Evolutionary conservation across 2,888 invertebrate genomes (phyloP).

Genomic region (Molorchus minor): DNA sequence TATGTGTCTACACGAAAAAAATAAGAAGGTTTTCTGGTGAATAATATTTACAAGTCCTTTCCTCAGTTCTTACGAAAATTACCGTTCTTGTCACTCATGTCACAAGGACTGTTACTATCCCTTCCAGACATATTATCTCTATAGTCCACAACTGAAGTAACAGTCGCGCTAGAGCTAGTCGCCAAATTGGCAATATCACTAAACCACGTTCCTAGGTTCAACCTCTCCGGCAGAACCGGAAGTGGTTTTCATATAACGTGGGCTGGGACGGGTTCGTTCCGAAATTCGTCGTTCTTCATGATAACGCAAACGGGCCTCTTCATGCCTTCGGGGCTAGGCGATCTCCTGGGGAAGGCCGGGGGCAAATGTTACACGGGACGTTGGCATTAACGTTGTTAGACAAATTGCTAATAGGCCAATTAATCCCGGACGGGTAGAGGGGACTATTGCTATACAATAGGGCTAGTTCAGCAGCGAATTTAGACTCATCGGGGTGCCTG

Average conservation of each 20-base stretch:
- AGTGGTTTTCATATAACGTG: constrained; percentile 88
- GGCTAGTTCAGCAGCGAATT: constrained; percentile 76
- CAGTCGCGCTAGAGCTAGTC: constrained; percentile 53
- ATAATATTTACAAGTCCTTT: too few relatives aligned
- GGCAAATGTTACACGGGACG: constrained; percentile 60
- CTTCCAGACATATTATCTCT: constrained; percentile 51
- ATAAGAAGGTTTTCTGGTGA: too few relatives aligned
- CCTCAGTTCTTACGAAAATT: constrained; percentile 33
- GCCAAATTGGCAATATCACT: constrained; percentile 61
- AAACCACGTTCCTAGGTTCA: constrained; percentile 66
- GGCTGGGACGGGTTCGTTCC: constrained; percentile 64
- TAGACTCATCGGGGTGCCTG: constrained; percentile 66
- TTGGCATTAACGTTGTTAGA: constrained; percentile 41
- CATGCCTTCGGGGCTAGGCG: constrained; percentile 59
- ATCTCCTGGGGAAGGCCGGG: constrained; percentile 58
- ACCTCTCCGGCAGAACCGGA: constrained; percentile 80
- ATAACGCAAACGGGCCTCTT: constrained; percentile 71
- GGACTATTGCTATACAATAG: constrained; percentile 69
- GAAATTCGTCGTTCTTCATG: constrained; percentile 69
- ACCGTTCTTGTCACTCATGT: constrained; percentile 45
- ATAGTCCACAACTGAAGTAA: constrained; percentile 55
- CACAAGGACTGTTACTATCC: constrained; percentile 57
- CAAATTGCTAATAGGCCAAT: constrained; percentile 57
- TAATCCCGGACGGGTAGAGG: constrained; percentile 65
- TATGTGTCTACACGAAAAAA: too few relatives aligned